Evolutionary conservation across 2,888 invertebrate species (phyloP).

Genomic region (Brachypterus glaber): DNA sequence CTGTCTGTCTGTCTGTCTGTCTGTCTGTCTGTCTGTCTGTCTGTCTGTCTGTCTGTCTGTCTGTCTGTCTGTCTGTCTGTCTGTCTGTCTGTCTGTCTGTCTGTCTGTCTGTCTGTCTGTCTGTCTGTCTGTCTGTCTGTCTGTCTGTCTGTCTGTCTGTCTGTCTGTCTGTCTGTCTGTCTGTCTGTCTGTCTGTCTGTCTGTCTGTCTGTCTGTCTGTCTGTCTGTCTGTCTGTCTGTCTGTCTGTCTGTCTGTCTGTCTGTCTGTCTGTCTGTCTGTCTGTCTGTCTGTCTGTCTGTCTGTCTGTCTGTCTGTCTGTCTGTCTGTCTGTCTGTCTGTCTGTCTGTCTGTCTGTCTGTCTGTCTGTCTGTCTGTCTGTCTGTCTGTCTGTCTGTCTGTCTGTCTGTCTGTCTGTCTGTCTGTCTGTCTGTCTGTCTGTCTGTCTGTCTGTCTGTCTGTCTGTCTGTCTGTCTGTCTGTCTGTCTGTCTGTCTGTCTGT

Average conservation of each 20-base stretch:
- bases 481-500: constrained; percentile 1
- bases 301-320: constrained; percentile 1
- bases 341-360: constrained; percentile 1
- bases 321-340: constrained; percentile 1
- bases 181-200: constrained; percentile 1
- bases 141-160: constrained; percentile 1
- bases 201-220: constrained; percentile 1
- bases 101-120: constrained; percentile 1
- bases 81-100: constrained; percentile 1
- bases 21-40: constrained; percentile 1
- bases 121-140: constrained; percentile 1
- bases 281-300: constrained; percentile 1
- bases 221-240: constrained; percentile 1
- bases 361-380: constrained; percentile 1
- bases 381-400: constrained; percentile 1
- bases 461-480: constrained; percentile 1
- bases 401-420: constrained; percentile 1
- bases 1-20: constrained; percentile 1
- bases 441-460: constrained; percentile 1
- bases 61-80: constrained; percentile 1
- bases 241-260: constrained; percentile 1
- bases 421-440: constrained; percentile 1
- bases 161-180: constrained; percentile 1
- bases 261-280: constrained; percentile 1
- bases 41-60: constrained; percentile 1